Base-by-base conservation (phyloP, 2,888 invertebrate genomes). In the Nephrotoma guestfalica region DNA sequence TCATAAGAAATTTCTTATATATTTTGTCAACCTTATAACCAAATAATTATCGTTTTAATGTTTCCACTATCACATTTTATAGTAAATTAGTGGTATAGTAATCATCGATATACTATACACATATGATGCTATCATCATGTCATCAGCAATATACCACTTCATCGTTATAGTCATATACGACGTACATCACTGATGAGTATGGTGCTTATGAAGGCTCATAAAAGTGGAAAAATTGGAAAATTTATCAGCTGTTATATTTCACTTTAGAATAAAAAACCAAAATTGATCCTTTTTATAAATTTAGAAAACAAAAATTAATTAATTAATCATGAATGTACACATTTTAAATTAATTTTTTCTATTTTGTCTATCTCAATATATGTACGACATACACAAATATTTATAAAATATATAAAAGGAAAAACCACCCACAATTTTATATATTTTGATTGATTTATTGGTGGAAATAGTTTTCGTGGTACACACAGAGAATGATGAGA, bases 221-320 rank as follows among this genome's bases (percentile, higher is more conserved):
- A 71, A 71, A 71, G 71, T 71, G 71, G 71, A 71, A 71, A 71
- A 71, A 71, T 71, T 30, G 30, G 30, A 71, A 71, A 71, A 71
- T 41, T 41, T 84, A 84, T 84, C 84, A 84, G 84, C 84, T 84
- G 84, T 84, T 84, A 84, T 41, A n/a, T 84, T 84, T 84, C 84
- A 84, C 84, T 84, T 42, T 41, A 84, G n/a, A 84, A 71, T 71
- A 71, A 71, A 71, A 71, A 30, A 71, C 71, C 71, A 30, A 71
- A 71, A 71, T 71, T 71, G 71, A 71, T 71, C 71, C 71, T 71
- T 71, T 71, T 71, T 51, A 51, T 51, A 51, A 15, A 51, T 51
- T 51, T 71, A 71, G 71, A 71, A 71, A 71, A 71, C 71, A 71
- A 71, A 71, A 71, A 71, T 71, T 71, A 71, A 71, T 57, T 57